Base-by-base conservation (phyloP, 1,140 invertebrate genomes). In the Bursaphelenchus mucronatus region DNA sequence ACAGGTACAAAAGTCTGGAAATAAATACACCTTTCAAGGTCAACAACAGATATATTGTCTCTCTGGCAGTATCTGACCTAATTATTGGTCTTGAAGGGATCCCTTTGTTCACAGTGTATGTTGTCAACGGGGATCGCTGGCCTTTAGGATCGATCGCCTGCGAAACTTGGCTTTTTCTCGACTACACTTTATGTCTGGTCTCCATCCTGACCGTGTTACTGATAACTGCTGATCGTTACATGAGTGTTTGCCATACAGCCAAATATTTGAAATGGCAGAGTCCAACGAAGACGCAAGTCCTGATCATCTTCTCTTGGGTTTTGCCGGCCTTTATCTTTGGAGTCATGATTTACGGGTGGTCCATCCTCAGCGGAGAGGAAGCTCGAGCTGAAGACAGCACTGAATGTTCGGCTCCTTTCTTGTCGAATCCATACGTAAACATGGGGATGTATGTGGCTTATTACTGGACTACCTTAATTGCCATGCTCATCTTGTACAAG, bases 11-110 rank as follows among this genome's bases (percentile, higher is more conserved):
- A 44, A 10, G n/a, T 51, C 9, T 17, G 0, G 11, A 13, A 19
- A 63, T 67, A 19, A 68, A 66, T n/a, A 17, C 41, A 40, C 69
- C 15, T 74, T 53, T 70, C 52, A 92, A 98, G 81, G 93, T 96
- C 2, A 96, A 92, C 80, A 99, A 99, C 84, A 97, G 97, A 84
- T 98, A 98, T 84, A 97, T 99, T 55, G 94, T 94, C 1, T 98
- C 94, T 0, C 85, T 99, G 46, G 95, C 96, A 15, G 90, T 94
- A 41, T 97, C 94, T 11, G 96, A 99, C 84, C 88, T 98, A 83
- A 86, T 98, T 62, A 99, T 99, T 82, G 96, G 96, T 87, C 78
- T 85, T 7, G 83, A 86, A 70, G 86, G 84, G 5, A 86, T 87
- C 83, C 85, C 86, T 10, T 82, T 87, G 61, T 88, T 94, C 50